A percentile compares a stretch with the other conserved stretches of the same genome.
Conservation (phyloP, 2,888 invertebrate species). For the Drosophila subsilvestris region DNA sequence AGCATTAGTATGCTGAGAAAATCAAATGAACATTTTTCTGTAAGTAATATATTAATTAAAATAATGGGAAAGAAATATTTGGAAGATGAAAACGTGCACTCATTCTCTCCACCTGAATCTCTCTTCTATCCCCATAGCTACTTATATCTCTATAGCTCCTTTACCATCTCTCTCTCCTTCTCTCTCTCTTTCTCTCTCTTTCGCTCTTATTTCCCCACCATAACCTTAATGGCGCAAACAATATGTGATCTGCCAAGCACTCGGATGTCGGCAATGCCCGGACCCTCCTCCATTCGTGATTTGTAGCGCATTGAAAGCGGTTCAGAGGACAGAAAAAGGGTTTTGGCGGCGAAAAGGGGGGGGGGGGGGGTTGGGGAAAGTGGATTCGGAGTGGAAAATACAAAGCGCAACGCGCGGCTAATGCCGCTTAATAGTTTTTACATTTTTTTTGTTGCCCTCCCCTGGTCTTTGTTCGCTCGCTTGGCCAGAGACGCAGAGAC, state of each 20-base stretch:
- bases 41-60: neutral
- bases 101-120: too few species aligned
- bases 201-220: neutral
- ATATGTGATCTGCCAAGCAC: neutral
- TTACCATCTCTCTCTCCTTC: too few species aligned
- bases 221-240: neutral
- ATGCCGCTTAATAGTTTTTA: conserved; percentile 79
- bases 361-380: neutral
- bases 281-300: conserved; percentile 32
- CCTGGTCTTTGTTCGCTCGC: conserved; percentile 41
- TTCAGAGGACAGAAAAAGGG: conserved; percentile 14
- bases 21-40: too few species aligned
- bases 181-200: too few species aligned
- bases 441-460: conserved; percentile 55
- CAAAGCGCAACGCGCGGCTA: conserved; percentile 75
- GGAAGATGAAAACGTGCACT: too few species aligned
- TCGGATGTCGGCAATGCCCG: conserved; percentile 25
- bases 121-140: neutral
- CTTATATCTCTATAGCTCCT: too few species aligned
- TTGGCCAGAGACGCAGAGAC: conserved; percentile 58
- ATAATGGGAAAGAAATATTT: neutral
- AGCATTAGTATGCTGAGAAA: too few species aligned
- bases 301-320: conserved; percentile 47
- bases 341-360: neutral
- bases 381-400: conserved; percentile 44